Conservation (phyloP, 1,140 invertebrate species). For the Trypoxylus dichotomus region DNA sequence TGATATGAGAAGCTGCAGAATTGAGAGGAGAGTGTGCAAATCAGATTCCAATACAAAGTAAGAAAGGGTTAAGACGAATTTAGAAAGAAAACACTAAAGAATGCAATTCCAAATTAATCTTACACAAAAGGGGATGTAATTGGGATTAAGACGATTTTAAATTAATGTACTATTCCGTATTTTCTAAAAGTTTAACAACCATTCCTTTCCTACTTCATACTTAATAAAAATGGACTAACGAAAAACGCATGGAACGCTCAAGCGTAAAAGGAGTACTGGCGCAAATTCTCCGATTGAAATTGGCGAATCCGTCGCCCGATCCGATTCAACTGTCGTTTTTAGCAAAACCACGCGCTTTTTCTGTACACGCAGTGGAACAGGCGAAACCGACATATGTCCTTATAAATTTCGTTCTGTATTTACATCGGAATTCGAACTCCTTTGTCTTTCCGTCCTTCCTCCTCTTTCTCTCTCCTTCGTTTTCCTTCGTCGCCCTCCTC, state of each 20-base stretch:
- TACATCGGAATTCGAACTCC: slow-evolving; percentile 25
- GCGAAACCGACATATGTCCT: slow-evolving; percentile 25
- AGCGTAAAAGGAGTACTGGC: neutral
- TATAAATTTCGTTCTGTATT: slow-evolving; percentile 23
- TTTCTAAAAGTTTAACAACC: no score
- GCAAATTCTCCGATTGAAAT: neutral
- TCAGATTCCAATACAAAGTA: no score
- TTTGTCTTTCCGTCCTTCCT: neutral
- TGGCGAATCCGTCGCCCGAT: neutral
- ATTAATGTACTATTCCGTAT: no score
- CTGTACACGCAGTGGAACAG: neutral
- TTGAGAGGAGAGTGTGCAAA: no score
- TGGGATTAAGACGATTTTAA: no score
- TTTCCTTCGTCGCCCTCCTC: neutral
- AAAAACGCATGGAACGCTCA: neutral
- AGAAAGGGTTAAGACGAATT: no score
- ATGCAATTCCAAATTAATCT: no score
- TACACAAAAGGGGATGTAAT: no score
- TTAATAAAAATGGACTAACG: neutral
- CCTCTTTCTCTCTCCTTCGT: neutral
- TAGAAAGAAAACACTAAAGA: no score
- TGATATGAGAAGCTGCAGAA: no score
- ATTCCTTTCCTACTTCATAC: no score
- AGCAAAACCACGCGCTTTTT: slow-evolving; percentile 3
- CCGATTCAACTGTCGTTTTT: slow-evolving; percentile 15